Percentiles rank a stretch among this genome's conserved stretches.
Evolutionary conservation across 2,888 invertebrate genomes (phyloP).

Genomic region (Parochlus steinenii): DNA sequence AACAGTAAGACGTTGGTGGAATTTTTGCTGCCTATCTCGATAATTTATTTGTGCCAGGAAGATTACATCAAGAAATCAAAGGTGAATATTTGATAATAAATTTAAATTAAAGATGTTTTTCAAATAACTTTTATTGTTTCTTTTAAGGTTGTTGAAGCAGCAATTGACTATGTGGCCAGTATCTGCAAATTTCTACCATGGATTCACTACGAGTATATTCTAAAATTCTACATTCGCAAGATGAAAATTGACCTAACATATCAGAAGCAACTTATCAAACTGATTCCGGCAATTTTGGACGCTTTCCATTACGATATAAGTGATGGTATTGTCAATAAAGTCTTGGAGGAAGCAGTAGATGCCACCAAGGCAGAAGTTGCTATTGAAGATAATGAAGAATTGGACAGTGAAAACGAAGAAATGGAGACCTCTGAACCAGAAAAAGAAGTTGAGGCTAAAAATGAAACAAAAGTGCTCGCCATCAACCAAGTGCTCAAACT

Average conservation of each 20-base stretch:
- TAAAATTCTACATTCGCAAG: slow-evolving; percentile 65
- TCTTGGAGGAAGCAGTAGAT: slow-evolving; percentile 23
- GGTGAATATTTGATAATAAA: too few relatives aligned
- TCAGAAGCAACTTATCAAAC: slow-evolving; percentile 68
- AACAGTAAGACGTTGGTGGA: slow-evolving; percentile 59
- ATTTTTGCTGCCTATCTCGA: slow-evolving; percentile 70
- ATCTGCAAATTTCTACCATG: slow-evolving; percentile 62
- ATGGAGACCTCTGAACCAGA: slow-evolving; percentile 14
- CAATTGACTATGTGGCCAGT: slow-evolving; percentile 32
- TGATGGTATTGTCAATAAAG: too few relatives aligned
- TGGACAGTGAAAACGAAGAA: slow-evolving; percentile 16
- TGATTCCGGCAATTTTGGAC: slow-evolving; percentile 65
- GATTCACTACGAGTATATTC: slow-evolving; percentile 70
- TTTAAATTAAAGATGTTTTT: too few relatives aligned
- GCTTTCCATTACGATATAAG: slow-evolving; percentile 83
- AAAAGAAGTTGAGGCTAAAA: slow-evolving; percentile 23
- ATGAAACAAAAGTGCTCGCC: slow-evolving; percentile 20
- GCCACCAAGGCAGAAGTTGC: too few relatives aligned
- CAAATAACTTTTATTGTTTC: slow-evolving; percentile 62
- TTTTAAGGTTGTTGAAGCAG: slow-evolving; percentile 67
- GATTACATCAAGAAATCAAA: slow-evolving; percentile 60
- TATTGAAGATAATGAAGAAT: too few relatives aligned
- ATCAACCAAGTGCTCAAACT: slow-evolving; percentile 35
- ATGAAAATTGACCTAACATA: slow-evolving; percentile 43
- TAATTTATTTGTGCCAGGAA: slow-evolving; percentile 62